These are phyloP conservation scores for Oplegnathus fasciatus DNA, from an alignment of 2,113 vertebrate species.

Conservation along the genomic window DNA sequence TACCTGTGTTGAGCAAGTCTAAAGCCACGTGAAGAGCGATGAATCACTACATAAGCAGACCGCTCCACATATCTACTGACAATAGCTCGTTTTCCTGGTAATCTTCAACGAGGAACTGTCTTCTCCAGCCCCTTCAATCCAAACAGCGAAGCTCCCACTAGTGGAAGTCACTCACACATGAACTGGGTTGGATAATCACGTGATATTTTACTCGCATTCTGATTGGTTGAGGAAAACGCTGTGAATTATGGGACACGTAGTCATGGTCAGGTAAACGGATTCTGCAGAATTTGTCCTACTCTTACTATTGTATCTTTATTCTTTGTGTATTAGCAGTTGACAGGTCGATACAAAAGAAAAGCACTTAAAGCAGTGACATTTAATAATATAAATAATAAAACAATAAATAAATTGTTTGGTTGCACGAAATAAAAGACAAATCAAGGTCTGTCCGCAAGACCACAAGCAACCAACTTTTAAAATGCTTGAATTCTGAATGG, in stretches of 20 bases:
- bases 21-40: neutral
- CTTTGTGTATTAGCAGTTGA: neutral
- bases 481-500: too few relatives aligned
- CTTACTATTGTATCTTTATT: neutral
- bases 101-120: neutral
- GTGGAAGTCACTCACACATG: constrained; percentile 33
- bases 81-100: neutral
- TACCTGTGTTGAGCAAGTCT: constrained; percentile 43
- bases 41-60: neutral
- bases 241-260: constrained; percentile 9
- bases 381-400: too few relatives aligned
- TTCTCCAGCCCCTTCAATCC: neutral
- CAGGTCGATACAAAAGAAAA: neutral
- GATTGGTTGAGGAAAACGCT: constrained; percentile 46
- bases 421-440: too few relatives aligned
- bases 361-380: too few relatives aligned
- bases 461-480: too few relatives aligned
- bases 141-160: constrained; percentile 25
- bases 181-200: constrained; percentile 13
- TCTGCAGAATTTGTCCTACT: neutral
- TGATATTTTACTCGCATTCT: neutral
- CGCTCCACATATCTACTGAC: constrained; percentile 1
- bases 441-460: too few relatives aligned
- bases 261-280: neutral
- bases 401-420: too few relatives aligned